These are phyloP conservation scores for Diphyllodes magnificus DNA, from an alignment of 2,113 vertebrate genomes.

Conservation along the genomic window DNA sequence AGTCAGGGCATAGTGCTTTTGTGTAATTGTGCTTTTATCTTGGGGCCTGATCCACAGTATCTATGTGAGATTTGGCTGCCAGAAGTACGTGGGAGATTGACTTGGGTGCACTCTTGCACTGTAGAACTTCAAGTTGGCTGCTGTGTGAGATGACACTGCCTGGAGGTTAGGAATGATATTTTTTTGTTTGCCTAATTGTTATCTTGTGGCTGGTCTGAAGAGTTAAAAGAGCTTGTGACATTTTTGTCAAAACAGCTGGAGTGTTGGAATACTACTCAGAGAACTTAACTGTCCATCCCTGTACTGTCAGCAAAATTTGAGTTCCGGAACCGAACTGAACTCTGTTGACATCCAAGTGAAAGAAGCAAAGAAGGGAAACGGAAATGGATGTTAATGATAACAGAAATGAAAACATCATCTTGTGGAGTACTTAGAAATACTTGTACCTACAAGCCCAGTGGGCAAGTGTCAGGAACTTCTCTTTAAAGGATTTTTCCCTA, in stretches of 20 bases:
- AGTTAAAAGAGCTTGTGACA: neutral
- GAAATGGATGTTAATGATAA: neutral
- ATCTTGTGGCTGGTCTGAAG: neutral
- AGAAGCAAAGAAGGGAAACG: neutral
- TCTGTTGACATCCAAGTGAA: neutral
- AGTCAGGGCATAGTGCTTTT: neutral
- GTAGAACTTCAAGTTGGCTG: neutral
- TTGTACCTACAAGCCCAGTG: neutral
- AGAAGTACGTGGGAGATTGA: neutral
- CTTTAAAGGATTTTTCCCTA: neutral
- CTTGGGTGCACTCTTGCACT: neutral
- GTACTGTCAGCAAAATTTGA: neutral
- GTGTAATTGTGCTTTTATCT: neutral
- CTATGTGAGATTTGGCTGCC: neutral
- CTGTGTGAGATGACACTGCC: neutral
- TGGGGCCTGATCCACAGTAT: neutral
- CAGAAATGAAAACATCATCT: neutral
- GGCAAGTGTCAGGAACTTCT: neutral
- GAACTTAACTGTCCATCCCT: neutral
- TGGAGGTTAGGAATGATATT: neutral
- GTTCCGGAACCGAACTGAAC: neutral
- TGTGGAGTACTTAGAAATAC: neutral
- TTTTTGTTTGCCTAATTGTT: neutral
- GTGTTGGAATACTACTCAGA: neutral
- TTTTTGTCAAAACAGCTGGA: neutral